These are phyloP conservation scores for Bubalus kerabau DNA, from an alignment of 2,113 vertebrate species.

Conservation along the genomic window DNA sequence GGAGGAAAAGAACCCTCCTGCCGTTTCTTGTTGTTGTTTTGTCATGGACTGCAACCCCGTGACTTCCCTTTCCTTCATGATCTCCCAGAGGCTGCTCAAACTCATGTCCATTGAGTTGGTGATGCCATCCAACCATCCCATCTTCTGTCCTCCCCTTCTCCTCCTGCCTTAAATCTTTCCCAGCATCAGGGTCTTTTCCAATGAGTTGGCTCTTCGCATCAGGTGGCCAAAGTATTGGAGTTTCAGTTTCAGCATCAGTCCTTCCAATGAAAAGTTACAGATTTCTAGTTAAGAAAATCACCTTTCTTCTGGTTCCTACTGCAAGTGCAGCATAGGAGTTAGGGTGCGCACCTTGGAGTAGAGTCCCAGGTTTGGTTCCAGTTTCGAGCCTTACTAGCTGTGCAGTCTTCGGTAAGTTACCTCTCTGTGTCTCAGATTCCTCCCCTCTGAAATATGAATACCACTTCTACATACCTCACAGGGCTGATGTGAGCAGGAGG, in stretches of 20 bases:
- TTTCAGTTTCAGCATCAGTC: neutral
- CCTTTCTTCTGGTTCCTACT: neutral
- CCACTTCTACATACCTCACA: neutral
- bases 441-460: neutral
- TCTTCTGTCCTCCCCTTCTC: neutral
- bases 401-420: neutral
- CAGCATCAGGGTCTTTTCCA: neutral
- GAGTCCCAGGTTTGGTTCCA: neutral
- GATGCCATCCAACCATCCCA: neutral
- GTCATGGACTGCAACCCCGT: neutral
- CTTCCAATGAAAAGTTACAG: neutral
- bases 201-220: neutral
- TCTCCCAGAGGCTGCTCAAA: neutral
- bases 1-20: neutral
- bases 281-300: neutral
- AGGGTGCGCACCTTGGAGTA: accelerated
- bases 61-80: neutral
- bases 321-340: neutral
- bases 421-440: neutral
- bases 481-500: neutral
- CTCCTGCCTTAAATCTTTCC: neutral
- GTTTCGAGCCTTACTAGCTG: neutral
- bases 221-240: neutral
- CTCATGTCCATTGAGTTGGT: neutral
- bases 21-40: neutral